phyloP scores from a whole-genome alignment of 2,113 vertebrate species.

The Phycodurus eques region DNA sequence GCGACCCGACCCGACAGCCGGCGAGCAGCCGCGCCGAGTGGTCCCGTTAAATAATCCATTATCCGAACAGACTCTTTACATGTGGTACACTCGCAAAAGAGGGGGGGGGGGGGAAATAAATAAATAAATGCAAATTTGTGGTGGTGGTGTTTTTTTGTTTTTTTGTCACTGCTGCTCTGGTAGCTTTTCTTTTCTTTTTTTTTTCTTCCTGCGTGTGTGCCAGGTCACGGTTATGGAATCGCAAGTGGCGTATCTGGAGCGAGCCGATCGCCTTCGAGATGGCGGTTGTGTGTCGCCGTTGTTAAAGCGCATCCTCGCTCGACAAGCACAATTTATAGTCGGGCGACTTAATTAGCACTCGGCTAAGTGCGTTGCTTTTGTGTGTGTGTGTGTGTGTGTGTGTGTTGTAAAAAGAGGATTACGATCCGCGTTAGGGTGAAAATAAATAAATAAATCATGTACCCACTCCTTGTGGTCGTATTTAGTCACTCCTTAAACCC shows the following conservation, averaged over 20 bases:
- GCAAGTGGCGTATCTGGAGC: constrained; percentile 28
- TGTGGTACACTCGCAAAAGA: not conserved
- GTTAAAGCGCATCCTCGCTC: constrained; percentile 26
- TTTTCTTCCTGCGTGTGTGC: not conserved
- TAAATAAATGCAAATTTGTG: not conserved
- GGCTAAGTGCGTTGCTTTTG: constrained; percentile 6
- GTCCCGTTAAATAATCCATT: constrained; percentile 71
- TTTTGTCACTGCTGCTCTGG: constrained; percentile 9
- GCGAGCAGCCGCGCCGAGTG: constrained; percentile 54
- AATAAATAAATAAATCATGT: not conserved
- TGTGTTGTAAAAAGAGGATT: constrained; percentile 24
- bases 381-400: not conserved
- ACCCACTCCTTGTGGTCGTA: not conserved
- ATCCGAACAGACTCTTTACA: constrained; percentile 39
- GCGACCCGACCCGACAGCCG: constrained; percentile 37
- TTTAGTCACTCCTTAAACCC: no score
- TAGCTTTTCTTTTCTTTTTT: not conserved
- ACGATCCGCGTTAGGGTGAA: constrained; percentile 17
- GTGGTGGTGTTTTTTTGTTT: not conserved
- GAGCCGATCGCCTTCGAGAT: constrained; percentile 6
- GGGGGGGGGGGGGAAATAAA: no score
- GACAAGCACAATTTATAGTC: constrained; percentile 23
- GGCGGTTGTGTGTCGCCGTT: constrained; percentile 6
- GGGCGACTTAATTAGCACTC: constrained; percentile 35
- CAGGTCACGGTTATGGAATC: constrained; percentile 13